Evolutionary conservation across 1,140 invertebrate genomes (phyloP), one percentile per base, ranked within the genome.

Genomic region (Brachystomella parvula): DNA sequence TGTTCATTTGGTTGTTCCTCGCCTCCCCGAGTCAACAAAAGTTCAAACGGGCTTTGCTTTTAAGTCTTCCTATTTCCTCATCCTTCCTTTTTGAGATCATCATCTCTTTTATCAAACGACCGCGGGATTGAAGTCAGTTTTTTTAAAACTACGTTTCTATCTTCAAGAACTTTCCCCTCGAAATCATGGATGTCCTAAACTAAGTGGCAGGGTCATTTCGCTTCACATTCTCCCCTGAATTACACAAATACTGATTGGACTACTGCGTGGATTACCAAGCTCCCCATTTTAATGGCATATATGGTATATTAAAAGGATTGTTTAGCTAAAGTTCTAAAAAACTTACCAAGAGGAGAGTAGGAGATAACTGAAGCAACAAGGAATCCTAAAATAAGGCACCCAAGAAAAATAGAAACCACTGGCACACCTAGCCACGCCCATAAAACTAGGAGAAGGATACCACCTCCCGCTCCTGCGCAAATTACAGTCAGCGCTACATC

Each of bases 351-450:
- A 35, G 78, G 76, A 35, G 77, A 77, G 67, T 77, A 83, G 68
- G 84, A 85, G 9, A 83, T 66, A 19, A 83, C 76, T 28, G 81
- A 80, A 3, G 83, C 79, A 3, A 83, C 67, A 17, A 87, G 72
- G 49, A 81, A 81, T 3, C 84, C 85, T 31, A 81, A 70, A 49
- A 81, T 75, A 29, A 84, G 68, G 53, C 80, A 79, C n/a, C 81
- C 74, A 15, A 86, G 74, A 15, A 83, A 73, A 6, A 83, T 80
- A 3, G 83, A 80, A 33, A 84, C 70, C 15, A 84, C 76, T 2
- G 84, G 84, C 61, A 82, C 78, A 21, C 82, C 82, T 66, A 78
- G 82, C 56, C 77, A 78, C 78, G 82, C 83, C 82, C 85, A 79
- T 63, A 76, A 60, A 39, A 79, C 60, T 76, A 84, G 85, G n/a